Conservation (phyloP, 2,888 invertebrate species). For the Allacma fusca region DNA sequence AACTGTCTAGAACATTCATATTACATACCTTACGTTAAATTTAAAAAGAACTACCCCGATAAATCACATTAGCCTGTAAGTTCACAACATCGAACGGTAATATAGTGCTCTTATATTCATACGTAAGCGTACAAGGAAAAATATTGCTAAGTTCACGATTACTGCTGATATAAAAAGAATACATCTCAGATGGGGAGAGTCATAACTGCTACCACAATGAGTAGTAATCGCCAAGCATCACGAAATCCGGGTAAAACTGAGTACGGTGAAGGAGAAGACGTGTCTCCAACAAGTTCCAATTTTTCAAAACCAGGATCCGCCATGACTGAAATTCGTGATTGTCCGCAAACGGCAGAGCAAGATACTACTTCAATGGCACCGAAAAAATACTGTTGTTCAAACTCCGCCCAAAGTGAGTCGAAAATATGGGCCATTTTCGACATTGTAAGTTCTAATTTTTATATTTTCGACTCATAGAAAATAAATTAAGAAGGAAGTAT, state of each 20-base stretch:
- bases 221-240: constrained; percentile 6
- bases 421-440: constrained; percentile 55
- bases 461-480: background rate
- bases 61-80: too few relatives aligned
- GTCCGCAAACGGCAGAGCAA: background rate
- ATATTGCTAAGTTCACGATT: too few relatives aligned
- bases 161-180: background rate
- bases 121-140: too few relatives aligned
- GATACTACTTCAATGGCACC: background rate
- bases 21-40: too few relatives aligned
- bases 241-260: background rate
- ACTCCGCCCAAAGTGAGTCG: constrained; percentile 53
- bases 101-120: too few relatives aligned
- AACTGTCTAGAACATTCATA: too few relatives aligned
- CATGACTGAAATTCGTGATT: constrained; percentile 1
- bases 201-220: background rate
- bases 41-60: too few relatives aligned
- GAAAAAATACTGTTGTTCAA: constrained; percentile 60
- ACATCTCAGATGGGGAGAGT: constrained; percentile 21
- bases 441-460: constrained; percentile 49
- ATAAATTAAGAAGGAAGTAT: too few relatives aligned
- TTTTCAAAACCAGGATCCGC: constrained; percentile 4
- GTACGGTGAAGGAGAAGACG: background rate
- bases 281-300: constrained; percentile 21
- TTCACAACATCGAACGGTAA: too few relatives aligned